These are phyloP conservation scores for Notocelia uddmanniana DNA, from an alignment of 2,888 invertebrate genomes.

Conservation along the genomic window DNA sequence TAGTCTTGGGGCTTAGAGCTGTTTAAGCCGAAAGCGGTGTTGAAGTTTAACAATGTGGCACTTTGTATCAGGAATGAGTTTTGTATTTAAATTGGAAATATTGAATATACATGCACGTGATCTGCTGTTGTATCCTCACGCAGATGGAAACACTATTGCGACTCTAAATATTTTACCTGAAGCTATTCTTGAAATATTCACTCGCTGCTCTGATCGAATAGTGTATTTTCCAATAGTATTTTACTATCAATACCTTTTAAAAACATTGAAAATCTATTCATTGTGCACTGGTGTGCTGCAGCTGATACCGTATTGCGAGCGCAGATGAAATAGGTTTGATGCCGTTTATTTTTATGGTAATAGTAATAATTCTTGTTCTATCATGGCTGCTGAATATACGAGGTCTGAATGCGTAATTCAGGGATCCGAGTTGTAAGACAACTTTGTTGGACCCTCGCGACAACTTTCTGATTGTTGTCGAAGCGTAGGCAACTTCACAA, in stretches of 20 bases:
- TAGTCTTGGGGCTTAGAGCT: not conserved
- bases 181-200: constrained; percentile 32
- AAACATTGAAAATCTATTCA: constrained; percentile 59
- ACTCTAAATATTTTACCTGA: constrained; percentile 28
- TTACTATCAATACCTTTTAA: constrained; percentile 54
- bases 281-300: constrained; percentile 47
- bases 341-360: constrained; percentile 29
- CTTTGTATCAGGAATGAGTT: not conserved
- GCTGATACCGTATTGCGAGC: constrained; percentile 55
- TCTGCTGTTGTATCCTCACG: constrained; percentile 4
- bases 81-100: constrained; percentile 5
- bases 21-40: not conserved
- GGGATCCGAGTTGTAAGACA: constrained; percentile 38
- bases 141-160: constrained; percentile 28
- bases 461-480: constrained; percentile 39
- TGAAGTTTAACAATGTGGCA: constrained; percentile 5
- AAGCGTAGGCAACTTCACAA: constrained; percentile 28
- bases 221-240: constrained; percentile 50
- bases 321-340: constrained; percentile 45
- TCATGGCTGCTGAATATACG: constrained; percentile 14
- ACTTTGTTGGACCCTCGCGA: constrained; percentile 26
- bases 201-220: constrained; percentile 25
- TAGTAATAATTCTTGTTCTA: constrained; percentile 31
- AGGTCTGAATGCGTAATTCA: constrained; percentile 37
- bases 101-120: not conserved